Evolutionary conservation across 2,113 vertebrate genomes (phyloP), one percentile per base, ranked within the genome.

Genomic region (Opisthocomus hoazin): DNA sequence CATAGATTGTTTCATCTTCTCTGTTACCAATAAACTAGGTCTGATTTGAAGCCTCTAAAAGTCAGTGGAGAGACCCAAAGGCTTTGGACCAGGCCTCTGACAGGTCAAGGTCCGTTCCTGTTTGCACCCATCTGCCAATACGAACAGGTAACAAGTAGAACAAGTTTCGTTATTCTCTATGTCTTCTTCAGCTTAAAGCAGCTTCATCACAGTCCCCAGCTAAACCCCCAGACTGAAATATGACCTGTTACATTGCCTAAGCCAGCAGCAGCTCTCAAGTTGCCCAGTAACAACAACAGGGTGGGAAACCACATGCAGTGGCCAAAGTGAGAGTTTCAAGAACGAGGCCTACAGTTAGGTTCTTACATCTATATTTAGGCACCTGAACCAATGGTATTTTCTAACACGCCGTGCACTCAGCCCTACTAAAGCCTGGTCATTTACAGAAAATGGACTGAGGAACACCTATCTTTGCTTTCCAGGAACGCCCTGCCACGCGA

Each of bases 401-500:
- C 51, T 78, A 87, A 60, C 19, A 27, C 7, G 15, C 26, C 60
- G 27, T 8, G 15, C 18, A 15, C 26, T 86, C 11, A 68, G 21
- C 6, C 34, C 60, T 29, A 23, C 19, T 24, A 78, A 76, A 34
- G 6, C 12, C 46, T 83, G 19, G 21, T 20, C 10, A 5, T 57
- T 66, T 39, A 34, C 29, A 74, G 46, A 70, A 91, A 83, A 84
- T 0, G 2, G 17, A 69, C 8, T 11, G 34, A 90, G 19, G 9
- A 64, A 48, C 15, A 45, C 6, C 4, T 22, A 8, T 22, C 18
- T 48, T 46, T 17, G 30, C 50, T 7, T 66, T 36, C 34, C 20
- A 32, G 46, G 29, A 70, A 27, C 1, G 3, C 6, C 12, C 19
- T 37, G 15, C 9, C 3, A 3, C 1, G 1, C 1, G 2, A n/a